Evolutionary conservation across 2,797 vertebrate species (phyloP).

Genomic region (Sebastes goodei): DNA sequence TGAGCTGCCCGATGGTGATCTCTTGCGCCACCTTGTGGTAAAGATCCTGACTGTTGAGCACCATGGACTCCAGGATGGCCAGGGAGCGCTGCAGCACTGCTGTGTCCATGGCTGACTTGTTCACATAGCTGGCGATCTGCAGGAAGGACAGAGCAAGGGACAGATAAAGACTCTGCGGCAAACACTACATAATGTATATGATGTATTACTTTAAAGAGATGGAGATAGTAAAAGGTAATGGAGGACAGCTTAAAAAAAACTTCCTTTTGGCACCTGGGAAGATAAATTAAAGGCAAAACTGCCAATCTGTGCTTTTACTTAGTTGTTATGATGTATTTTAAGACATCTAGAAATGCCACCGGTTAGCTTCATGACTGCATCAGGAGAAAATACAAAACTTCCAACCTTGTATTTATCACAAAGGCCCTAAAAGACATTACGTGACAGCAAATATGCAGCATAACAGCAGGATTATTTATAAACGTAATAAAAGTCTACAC

Average conservation of each 20-base stretch:
- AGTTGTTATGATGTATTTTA: background rate
- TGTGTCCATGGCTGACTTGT: constrained; percentile 92
- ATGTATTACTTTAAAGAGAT: background rate
- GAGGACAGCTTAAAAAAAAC: background rate
- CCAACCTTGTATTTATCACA: background rate
- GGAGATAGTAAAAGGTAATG: background rate
- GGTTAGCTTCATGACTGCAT: background rate
- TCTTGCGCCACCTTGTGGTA: constrained; percentile 99
- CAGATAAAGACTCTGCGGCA: background rate
- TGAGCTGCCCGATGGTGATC: constrained; percentile 97
- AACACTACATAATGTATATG: background rate
- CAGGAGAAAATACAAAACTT: background rate
- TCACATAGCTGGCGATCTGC: constrained; percentile 95
- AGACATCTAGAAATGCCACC: background rate
- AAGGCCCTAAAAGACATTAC: background rate
- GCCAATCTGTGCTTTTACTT: background rate
- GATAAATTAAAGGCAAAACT: background rate
- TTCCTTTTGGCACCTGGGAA: background rate
- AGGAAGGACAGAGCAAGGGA: constrained; percentile 12
- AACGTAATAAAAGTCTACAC: background rate
- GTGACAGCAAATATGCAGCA: background rate
- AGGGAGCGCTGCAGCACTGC: constrained; percentile 94
- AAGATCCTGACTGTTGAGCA: constrained; percentile 97
- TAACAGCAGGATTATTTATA: background rate
- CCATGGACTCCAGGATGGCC: constrained; percentile 98